Conservation (phyloP, 2,113 vertebrate genomes). For the Apodemus sylvaticus region DNA sequence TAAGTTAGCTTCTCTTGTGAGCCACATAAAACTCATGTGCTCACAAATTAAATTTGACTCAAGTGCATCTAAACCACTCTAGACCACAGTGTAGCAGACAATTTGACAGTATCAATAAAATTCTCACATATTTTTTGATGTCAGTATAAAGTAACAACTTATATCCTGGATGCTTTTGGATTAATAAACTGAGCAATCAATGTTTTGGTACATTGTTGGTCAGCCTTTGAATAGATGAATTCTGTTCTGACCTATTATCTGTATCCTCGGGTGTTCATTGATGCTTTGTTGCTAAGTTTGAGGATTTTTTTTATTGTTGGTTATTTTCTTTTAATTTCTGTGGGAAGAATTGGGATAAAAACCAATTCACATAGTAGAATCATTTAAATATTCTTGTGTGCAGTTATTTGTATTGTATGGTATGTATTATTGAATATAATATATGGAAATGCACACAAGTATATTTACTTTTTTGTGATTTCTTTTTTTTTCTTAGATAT, state of each 20-base stretch:
- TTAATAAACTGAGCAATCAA: conserved; percentile 25
- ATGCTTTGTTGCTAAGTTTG: not conserved
- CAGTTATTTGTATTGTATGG: no score
- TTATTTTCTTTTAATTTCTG: no score
- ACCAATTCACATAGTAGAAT: no score
- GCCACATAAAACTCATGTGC: not conserved
- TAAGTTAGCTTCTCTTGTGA: not conserved
- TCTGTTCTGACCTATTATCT: not conserved
- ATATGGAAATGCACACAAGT: no score
- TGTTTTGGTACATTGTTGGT: not conserved
- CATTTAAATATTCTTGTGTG: no score
- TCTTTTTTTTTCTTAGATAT: no score
- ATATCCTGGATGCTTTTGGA: not conserved
- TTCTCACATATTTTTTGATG: conserved; percentile 6
- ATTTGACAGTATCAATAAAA: conserved; percentile 13
- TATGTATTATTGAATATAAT: no score
- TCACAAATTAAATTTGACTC: conserved; percentile 27
- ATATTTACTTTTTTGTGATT: no score
- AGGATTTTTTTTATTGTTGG: not conserved
- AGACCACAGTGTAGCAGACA: not conserved
- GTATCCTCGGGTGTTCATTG: not conserved
- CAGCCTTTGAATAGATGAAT: conserved; percentile 32
- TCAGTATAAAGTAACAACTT: conserved; percentile 28
- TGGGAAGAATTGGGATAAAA: no score
- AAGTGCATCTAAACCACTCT: not conserved